Percentiles rank a stretch among this genome's conserved stretches.
These are phyloP conservation scores for Anas acuta DNA, from an alignment of 2,797 vertebrate species.

Conservation along the genomic window DNA sequence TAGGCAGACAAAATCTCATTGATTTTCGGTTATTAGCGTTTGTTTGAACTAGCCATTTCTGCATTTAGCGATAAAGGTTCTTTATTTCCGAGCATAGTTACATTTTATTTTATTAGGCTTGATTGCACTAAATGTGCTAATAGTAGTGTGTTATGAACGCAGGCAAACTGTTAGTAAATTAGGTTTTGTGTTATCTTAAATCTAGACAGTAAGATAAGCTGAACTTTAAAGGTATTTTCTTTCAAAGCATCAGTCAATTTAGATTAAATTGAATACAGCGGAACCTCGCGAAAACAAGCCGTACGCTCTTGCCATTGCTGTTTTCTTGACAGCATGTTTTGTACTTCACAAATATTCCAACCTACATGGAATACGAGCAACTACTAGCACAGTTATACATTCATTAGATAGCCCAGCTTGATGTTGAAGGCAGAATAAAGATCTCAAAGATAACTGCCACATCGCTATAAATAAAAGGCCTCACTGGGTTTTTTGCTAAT, in stretches of 20 bases:
- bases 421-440: constrained; percentile 76
- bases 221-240: constrained; percentile 74
- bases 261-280: constrained; percentile 75
- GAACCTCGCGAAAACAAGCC: constrained; percentile 66
- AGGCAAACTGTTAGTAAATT: constrained; percentile 70
- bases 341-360: constrained; percentile 67
- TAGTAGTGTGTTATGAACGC: constrained; percentile 35
- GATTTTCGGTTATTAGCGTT: neutral
- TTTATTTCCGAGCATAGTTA: constrained; percentile 43
- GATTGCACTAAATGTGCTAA: constrained; percentile 32
- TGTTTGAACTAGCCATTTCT: constrained; percentile 39
- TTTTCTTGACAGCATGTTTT: constrained; percentile 79
- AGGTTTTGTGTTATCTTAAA: constrained; percentile 62
- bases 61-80: constrained; percentile 39
- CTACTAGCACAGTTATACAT: constrained; percentile 72
- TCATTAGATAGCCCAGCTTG: constrained; percentile 83
- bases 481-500: constrained; percentile 77
- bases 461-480: constrained; percentile 74
- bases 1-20: constrained; percentile 9
- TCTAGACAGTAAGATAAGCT: constrained; percentile 68
- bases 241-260: constrained; percentile 78
- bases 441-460: constrained; percentile 75
- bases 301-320: constrained; percentile 61
- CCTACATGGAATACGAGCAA: constrained; percentile 50
- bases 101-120: constrained; percentile 58